These are phyloP conservation scores for Aphodius granarius DNA, from an alignment of 2,888 invertebrate species.

Conservation along the genomic window DNA sequence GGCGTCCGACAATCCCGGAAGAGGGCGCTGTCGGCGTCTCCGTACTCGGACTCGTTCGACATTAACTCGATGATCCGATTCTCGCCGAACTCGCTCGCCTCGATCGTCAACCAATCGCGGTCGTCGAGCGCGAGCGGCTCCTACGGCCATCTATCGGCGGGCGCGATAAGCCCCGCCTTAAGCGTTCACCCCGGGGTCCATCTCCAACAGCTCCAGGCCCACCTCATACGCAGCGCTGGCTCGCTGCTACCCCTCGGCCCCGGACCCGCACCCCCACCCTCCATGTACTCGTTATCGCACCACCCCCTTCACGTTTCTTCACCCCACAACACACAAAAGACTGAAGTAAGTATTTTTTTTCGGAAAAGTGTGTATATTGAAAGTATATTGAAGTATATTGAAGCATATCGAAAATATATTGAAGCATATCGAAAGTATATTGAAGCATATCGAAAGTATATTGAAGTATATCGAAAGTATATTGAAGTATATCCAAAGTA, in stretches of 20 bases:
- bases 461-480: no score
- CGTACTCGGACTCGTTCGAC: slow-evolving; percentile 94
- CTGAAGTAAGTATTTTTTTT: slow-evolving; percentile 46
- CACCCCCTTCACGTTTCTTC: slow-evolving; percentile 50
- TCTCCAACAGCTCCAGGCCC: slow-evolving; percentile 77
- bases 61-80: slow-evolving; percentile 95
- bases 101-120: slow-evolving; percentile 79
- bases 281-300: slow-evolving; percentile 52
- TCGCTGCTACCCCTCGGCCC: slow-evolving; percentile 55
- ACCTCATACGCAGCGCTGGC: slow-evolving; percentile 72
- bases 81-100: slow-evolving; percentile 88
- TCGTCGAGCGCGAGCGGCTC: slow-evolving; percentile 92
- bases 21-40: slow-evolving; percentile 90
- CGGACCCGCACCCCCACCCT: slow-evolving; percentile 51
- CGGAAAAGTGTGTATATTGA: not conserved
- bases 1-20: slow-evolving; percentile 70
- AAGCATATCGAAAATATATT: no score
- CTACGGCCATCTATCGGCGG: slow-evolving; percentile 95
- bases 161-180: slow-evolving; percentile 86
- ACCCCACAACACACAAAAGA: slow-evolving; percentile 46
- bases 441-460: no score
- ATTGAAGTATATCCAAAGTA: no score
- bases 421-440: no score
- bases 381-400: no score
- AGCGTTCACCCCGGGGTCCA: slow-evolving; percentile 67